Evolutionary conservation across 2,888 invertebrate genomes (phyloP).

Genomic region (Autographa gamma): DNA sequence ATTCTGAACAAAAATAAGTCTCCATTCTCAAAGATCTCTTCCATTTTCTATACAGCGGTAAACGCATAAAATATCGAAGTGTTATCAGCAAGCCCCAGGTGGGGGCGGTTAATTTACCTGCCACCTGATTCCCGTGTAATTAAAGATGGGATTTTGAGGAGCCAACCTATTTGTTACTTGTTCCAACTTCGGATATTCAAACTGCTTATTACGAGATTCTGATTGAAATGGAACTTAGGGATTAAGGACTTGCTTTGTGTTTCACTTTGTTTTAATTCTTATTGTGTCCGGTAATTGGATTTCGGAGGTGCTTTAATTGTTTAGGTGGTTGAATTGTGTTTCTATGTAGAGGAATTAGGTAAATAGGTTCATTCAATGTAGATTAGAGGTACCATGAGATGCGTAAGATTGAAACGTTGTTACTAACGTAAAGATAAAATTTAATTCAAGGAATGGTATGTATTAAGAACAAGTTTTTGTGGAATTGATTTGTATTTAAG

Average conservation of each 20-base stretch:
- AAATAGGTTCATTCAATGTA: neutral
- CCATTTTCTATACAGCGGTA: slow-evolving; percentile 44
- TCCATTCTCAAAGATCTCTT: slow-evolving; percentile 18
- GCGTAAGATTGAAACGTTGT: no score
- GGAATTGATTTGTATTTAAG: no score
- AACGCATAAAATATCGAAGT: slow-evolving; percentile 65
- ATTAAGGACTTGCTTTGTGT: slow-evolving; percentile 25
- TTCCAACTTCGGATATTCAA: slow-evolving; percentile 54
- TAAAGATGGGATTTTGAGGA: slow-evolving; percentile 71
- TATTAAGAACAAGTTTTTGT: no score
- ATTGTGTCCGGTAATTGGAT: neutral
- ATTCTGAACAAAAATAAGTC: neutral
- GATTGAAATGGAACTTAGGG: slow-evolving; percentile 43
- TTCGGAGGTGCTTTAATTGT: neutral
- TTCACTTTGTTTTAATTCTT: slow-evolving; percentile 24
- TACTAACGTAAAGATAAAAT: no score
- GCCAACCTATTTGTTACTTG: slow-evolving; percentile 51
- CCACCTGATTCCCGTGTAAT: slow-evolving; percentile 76
- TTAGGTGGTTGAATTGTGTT: neutral
- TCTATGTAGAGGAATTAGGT: neutral
- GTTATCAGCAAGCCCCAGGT: slow-evolving; percentile 69
- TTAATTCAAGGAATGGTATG: no score
- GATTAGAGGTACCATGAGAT: neutral
- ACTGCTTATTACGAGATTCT: slow-evolving; percentile 36
- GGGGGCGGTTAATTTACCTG: slow-evolving; percentile 65